Conservation (phyloP, 2,113 vertebrate genomes). For the Cromileptes altivelis region DNA sequence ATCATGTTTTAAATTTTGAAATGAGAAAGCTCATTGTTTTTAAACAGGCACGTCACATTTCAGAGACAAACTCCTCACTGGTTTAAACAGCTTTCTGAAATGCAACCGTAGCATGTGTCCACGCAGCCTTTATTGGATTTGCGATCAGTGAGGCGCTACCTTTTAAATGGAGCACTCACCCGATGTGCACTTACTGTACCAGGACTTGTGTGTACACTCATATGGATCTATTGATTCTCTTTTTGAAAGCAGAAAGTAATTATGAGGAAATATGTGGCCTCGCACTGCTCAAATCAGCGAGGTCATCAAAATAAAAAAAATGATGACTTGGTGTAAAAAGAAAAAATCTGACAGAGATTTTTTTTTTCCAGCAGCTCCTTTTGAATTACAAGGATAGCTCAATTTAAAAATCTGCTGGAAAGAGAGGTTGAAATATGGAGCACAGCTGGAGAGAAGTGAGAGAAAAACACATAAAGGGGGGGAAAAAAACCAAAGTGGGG, state of each 20-base stretch:
- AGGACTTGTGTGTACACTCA: neutral
- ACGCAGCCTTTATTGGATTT: constrained; percentile 57
- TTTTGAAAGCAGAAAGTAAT: constrained; percentile 65
- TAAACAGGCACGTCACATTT: neutral
- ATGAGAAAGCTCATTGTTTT: neutral
- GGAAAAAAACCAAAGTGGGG: neutral
- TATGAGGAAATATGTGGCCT: constrained; percentile 52
- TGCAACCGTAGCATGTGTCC: constrained; percentile 24
- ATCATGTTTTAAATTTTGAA: neutral
- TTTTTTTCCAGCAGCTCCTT: constrained; percentile 5
- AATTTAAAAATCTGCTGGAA: constrained; percentile 54
- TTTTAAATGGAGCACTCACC: constrained; percentile 61
- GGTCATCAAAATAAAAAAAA: constrained; percentile 54
- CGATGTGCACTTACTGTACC: constrained; percentile 52
- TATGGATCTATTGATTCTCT: constrained; percentile 68
- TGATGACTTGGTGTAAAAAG: constrained; percentile 14
- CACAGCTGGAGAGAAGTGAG: constrained; percentile 63
- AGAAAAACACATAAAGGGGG: constrained; percentile 13
- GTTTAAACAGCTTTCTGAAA: constrained; percentile 21
- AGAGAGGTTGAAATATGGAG: constrained; percentile 58
- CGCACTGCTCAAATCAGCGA: constrained; percentile 7
- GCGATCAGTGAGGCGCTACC: constrained; percentile 24
- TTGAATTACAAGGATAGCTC: constrained; percentile 49
- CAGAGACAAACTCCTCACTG: constrained; percentile 4
- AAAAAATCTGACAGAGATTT: neutral